Evolutionary conservation across 1,140 invertebrate species (phyloP), one percentile per base, ranked within the genome.

Genomic region (Caenorhabditis briggsae): DNA sequence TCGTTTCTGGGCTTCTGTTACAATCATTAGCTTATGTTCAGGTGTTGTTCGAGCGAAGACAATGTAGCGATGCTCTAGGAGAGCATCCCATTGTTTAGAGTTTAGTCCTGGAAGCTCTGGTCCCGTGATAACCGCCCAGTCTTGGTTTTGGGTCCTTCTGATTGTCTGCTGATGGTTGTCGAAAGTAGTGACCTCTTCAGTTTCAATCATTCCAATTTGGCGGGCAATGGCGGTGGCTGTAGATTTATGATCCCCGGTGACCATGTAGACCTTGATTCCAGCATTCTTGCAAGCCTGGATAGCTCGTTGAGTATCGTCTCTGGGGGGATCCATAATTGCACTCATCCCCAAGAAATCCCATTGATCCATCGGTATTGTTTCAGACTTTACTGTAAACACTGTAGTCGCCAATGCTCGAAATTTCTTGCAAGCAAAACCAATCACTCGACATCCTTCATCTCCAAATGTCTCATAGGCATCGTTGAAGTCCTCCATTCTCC

Each of bases 11-110:
- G 95, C 96, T 65, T 95, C 95, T 92, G 96, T 95, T 0, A 96
- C 96, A 89, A 96, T 96, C 20, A 95, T 93, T 1, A 96, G 89
- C 88, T 96, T 96, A 89, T 96, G 96, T 74, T 96, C 95, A 0
- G 96, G 96, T 0, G 96, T 96, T 0, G 96, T 96, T 46, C 96
- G 55, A 1, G 96, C 96, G 90, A 96, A 96, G 0, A 96, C 96
- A 58, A 96, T 96, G 92, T 96, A 96, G 96, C 95, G 83, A 94
- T 95, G 59, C 95, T 93, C 20, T 23, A 91, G 41, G 20, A 90
- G 43, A 11, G 58, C 33, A 83, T 92, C 90, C 91, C 91, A 91
- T 83, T 92, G 88, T 14, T 82, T 61, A 5, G 85, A 78, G 16
- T 46, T 86, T 11, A 91, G 55, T 9, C 58, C 82, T 14, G 90